Evolutionary conservation across 2,888 invertebrate species (phyloP).

Genomic region (Parnassius smintheus): DNA sequence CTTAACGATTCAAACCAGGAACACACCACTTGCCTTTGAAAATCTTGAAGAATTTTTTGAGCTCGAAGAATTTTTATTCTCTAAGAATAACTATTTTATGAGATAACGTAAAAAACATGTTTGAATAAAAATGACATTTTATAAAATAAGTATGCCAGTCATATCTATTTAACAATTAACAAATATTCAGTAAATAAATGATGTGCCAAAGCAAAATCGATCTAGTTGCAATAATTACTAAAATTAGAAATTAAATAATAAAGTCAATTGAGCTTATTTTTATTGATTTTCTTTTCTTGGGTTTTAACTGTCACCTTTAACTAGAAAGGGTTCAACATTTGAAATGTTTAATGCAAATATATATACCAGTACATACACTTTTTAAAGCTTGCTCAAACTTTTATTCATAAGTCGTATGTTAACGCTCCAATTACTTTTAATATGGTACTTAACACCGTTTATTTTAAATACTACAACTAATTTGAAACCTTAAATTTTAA

Average conservation of each 20-base stretch:
- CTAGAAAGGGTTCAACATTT: neutral
- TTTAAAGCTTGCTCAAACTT: neutral
- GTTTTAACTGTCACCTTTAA: neutral
- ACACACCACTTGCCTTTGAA: no score
- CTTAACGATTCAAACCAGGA: no score
- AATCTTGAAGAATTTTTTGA: no score
- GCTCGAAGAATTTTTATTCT: no score
- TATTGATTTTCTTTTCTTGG: slow-evolving; percentile 18
- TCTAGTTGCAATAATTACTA: slow-evolving; percentile 57
- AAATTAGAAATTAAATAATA: slow-evolving; percentile 30
- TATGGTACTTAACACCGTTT: no score
- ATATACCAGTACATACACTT: neutral
- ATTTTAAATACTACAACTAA: no score
- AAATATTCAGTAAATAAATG: slow-evolving; percentile 11
- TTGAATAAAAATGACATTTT: no score
- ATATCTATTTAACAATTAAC: neutral
- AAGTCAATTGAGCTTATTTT: slow-evolving; percentile 28
- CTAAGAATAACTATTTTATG: no score
- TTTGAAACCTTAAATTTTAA: no score
- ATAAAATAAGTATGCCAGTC: neutral
- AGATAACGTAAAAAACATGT: no score
- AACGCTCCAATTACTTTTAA: no score
- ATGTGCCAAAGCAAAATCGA: slow-evolving; percentile 67
- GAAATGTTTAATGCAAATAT: neutral
- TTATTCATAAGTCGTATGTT: no score